These are phyloP conservation scores for Scleropages formosus DNA, from an alignment of 2,797 vertebrate species.

Conservation along the genomic window DNA sequence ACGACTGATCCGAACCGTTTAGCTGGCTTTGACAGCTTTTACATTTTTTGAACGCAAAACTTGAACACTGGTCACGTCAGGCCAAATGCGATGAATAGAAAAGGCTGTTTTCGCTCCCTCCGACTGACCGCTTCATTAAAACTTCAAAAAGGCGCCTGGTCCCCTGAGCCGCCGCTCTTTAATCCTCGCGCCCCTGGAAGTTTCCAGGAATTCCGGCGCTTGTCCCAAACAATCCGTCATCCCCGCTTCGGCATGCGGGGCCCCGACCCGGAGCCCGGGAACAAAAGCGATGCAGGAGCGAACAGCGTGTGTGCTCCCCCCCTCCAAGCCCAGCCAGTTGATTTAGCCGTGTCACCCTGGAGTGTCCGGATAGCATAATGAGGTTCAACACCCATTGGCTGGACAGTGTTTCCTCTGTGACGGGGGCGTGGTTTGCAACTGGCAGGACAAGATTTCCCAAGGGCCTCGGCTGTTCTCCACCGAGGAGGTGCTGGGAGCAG, in stretches of 20 bases:
- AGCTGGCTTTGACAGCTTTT: background rate
- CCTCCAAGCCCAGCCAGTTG: too few species aligned
- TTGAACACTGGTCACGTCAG: background rate
- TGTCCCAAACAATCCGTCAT: constrained; percentile 61
- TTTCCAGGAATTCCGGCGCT: constrained; percentile 46
- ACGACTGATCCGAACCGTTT: background rate
- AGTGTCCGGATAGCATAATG: constrained; percentile 60
- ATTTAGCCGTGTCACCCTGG: constrained; percentile 55
- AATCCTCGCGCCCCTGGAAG: constrained; percentile 39
- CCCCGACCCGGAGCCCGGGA: constrained; percentile 40
- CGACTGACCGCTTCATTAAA: constrained; percentile 1
- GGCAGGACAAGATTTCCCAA: constrained; percentile 74
- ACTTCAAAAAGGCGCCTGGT: constrained; percentile 14
- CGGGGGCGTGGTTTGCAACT: constrained; percentile 67
- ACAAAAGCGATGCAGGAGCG: constrained; percentile 44
- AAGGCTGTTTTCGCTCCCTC: background rate
- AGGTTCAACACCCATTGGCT: constrained; percentile 52
- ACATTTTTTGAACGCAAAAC: background rate
- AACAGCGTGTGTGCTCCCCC: constrained; percentile 34
- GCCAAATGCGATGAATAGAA: background rate
- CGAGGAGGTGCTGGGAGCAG: constrained; percentile 45
- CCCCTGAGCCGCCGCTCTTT: background rate
- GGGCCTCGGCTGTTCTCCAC: constrained; percentile 46
- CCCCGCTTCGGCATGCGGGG: constrained; percentile 37
- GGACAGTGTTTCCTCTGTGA: constrained; percentile 56